Percentiles rank a stretch among this genome's conserved stretches.
Conservation (phyloP, 2,888 invertebrate species). For the Ormyrus thymus region DNA sequence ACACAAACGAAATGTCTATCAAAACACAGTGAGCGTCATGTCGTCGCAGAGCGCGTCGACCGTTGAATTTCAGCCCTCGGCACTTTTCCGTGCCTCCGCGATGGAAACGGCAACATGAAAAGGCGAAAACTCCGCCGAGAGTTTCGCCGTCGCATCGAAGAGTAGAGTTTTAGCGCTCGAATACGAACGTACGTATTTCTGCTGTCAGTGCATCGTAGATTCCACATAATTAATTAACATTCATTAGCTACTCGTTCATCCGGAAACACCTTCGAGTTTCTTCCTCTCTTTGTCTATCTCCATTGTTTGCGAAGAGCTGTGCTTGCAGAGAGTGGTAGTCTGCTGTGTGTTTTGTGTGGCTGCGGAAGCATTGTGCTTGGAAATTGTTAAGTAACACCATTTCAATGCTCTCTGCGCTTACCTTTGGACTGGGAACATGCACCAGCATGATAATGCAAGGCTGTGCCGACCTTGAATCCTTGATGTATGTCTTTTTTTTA, state of each 20-base stretch:
- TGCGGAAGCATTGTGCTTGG: too few species aligned
- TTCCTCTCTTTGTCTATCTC: not conserved
- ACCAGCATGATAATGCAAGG: constrained; percentile 29
- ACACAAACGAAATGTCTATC: constrained; percentile 21
- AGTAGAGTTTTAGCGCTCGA: not conserved
- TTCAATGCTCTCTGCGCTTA: not conserved
- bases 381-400: too few species aligned
- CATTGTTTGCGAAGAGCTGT: not conserved
- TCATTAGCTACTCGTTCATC: constrained; percentile 28
- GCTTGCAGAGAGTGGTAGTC: not conserved
- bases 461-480: constrained; percentile 34
- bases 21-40: constrained; percentile 39
- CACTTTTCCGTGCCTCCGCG: not conserved
- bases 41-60: not conserved
- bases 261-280: constrained; percentile 25
- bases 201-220: constrained; percentile 2
- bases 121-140: not conserved
- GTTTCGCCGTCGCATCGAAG: not conserved
- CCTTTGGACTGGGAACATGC: not conserved
- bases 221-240: constrained; percentile 37
- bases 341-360: too few species aligned
- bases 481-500: constrained; percentile 14
- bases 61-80: not conserved
- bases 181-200: constrained; percentile 5
- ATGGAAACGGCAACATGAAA: constrained; percentile 29